These are phyloP conservation scores for Plebejus anna DNA, from an alignment of 2,888 invertebrate genomes.

Conservation along the genomic window DNA sequence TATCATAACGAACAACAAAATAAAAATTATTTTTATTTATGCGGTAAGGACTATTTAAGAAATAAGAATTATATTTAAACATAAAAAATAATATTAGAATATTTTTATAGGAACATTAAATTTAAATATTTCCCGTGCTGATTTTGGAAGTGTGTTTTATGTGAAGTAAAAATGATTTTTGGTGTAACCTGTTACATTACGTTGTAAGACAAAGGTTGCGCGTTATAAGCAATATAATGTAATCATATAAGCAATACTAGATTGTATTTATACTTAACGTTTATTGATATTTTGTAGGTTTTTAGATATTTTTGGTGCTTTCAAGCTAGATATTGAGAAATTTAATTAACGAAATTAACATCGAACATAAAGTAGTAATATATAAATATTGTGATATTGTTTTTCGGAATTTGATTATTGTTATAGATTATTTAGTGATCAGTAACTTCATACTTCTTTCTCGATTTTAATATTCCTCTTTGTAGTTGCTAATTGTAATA, in stretches of 20 bases:
- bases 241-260: constrained; percentile 75
- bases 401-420: constrained; percentile 44
- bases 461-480: constrained; percentile 37
- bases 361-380: constrained; percentile 60
- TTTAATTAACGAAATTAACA: constrained; percentile 59
- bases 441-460: constrained; percentile 37
- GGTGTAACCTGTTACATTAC: constrained; percentile 12
- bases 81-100: constrained; percentile 14
- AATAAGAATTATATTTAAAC: background rate
- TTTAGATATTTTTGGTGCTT: constrained; percentile 72
- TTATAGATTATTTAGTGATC: constrained; percentile 37
- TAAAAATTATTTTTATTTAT: constrained; percentile 2
- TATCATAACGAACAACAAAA: constrained; percentile 2
- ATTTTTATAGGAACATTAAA: constrained; percentile 18
- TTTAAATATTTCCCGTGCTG: background rate
- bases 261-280: constrained; percentile 52
- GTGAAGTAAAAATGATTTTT: constrained; percentile 10
- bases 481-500: constrained; percentile 48
- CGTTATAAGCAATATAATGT: constrained; percentile 73
- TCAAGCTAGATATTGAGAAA: constrained; percentile 57
- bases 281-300: constrained; percentile 61
- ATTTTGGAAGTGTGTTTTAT: background rate
- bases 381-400: constrained; percentile 48
- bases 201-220: constrained; percentile 58
- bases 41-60: constrained; percentile 4